Conservation (phyloP, 2,888 invertebrate species). For the Netelia inedita region DNA sequence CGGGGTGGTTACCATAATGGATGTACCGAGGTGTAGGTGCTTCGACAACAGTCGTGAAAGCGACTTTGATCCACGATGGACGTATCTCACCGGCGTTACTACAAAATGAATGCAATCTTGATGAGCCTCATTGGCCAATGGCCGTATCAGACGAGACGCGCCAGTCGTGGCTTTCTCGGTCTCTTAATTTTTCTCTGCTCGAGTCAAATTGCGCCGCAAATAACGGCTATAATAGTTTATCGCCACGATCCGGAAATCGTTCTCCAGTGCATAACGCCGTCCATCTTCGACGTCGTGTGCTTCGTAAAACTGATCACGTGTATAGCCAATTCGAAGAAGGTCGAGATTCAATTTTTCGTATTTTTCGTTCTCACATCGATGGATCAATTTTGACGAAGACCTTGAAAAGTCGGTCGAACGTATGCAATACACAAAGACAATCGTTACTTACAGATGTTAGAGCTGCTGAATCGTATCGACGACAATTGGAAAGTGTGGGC, state of each 20-base stretch:
- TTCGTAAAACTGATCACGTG: not conserved
- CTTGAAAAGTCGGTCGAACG: not conserved
- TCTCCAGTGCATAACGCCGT: conserved; percentile 17
- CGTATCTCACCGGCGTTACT: conserved; percentile 34
- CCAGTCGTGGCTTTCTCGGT: not conserved
- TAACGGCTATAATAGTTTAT: conserved; percentile 23
- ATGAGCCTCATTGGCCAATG: conserved; percentile 41
- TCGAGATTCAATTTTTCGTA: conserved; percentile 2
- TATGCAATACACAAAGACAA: not conserved
- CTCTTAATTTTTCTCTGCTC: conserved; percentile 6
- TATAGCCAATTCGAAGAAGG: conserved; percentile 29
- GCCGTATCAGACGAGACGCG: conserved; percentile 43
- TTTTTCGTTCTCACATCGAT: not conserved
- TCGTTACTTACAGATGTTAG: conserved; percentile 6
- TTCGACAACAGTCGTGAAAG: not conserved
- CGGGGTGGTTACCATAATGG: not conserved
- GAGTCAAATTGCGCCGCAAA: conserved; percentile 6
- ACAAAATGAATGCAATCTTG: conserved; percentile 37
- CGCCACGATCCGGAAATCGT: conserved; percentile 25
- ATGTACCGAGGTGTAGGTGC: not conserved
- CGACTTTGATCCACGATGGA: conserved; percentile 26
- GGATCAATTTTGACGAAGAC: not conserved
- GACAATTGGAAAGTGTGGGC: conserved; percentile 54
- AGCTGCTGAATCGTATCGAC: conserved; percentile 26
- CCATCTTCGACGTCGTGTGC: not conserved